phyloP scores from a whole-genome alignment of 1,140 invertebrate species.

The Kradibia gibbosae region DNA sequence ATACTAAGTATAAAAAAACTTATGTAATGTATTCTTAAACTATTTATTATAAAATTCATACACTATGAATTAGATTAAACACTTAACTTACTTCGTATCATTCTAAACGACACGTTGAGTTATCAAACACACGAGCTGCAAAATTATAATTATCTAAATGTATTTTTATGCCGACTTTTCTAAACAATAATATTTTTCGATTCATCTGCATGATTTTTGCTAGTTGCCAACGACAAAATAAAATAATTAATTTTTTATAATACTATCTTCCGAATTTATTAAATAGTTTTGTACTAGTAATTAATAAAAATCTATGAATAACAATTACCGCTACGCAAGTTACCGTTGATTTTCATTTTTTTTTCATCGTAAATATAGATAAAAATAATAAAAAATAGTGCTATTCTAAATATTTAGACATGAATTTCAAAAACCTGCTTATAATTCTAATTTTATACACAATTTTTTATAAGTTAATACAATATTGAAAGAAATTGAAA shows the following conservation, averaged over 20 bases:
- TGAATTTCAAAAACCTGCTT: too few species aligned
- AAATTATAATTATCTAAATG: too few species aligned
- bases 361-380: slow-evolving; percentile 4
- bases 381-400: background rate
- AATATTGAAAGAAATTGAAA: too few species aligned
- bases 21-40: background rate
- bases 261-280: background rate
- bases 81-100: background rate
- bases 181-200: too few species aligned
- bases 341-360: background rate
- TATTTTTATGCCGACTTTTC: too few species aligned
- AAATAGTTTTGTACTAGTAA: background rate
- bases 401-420: too few species aligned
- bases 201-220: background rate
- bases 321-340: background rate
- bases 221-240: background rate
- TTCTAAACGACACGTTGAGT: too few species aligned
- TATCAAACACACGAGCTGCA: too few species aligned
- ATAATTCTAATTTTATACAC: too few species aligned
- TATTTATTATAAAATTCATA: background rate
- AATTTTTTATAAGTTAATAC: too few species aligned
- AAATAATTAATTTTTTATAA: background rate
- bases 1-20: background rate
- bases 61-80: background rate
- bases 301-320: slow-evolving; percentile 32